phyloP scores from a whole-genome alignment of 2,113 vertebrate genomes.

The Sus scrofa region DNA sequence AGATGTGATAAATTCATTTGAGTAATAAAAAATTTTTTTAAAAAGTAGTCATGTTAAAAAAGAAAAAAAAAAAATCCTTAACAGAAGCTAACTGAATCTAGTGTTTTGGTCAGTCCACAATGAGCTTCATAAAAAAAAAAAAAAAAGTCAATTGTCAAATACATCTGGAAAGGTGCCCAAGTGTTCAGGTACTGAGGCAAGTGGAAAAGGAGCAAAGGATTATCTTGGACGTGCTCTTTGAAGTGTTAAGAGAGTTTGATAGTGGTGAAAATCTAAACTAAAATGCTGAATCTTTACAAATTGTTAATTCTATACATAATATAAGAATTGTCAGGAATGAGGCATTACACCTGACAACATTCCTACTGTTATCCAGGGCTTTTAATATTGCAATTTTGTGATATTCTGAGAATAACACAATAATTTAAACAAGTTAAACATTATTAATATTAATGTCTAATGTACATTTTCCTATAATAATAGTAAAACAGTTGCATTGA shows the following conservation, averaged over 20 bases:
- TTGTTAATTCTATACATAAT: neutral
- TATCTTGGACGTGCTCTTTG: neutral
- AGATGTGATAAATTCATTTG: too few species aligned
- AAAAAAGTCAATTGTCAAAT: neutral
- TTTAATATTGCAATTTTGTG: neutral
- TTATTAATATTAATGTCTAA: constrained; percentile 9
- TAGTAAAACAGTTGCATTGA: neutral
- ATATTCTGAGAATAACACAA: neutral
- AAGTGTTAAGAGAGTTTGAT: neutral
- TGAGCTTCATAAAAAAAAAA: too few species aligned
- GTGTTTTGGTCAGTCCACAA: too few species aligned
- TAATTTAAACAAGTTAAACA: neutral
- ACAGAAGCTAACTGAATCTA: too few species aligned
- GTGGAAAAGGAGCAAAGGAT: neutral
- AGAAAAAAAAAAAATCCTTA: too few species aligned
- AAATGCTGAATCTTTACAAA: constrained; percentile 47
- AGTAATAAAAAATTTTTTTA: too few species aligned
- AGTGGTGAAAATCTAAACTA: neutral
- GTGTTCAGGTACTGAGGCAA: neutral
- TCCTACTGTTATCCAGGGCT: neutral
- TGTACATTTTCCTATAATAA: neutral
- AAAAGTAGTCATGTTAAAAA: too few species aligned
- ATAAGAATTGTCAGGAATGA: neutral
- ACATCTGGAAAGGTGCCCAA: neutral
- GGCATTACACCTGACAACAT: neutral